These are phyloP conservation scores for Andrena cerasifolii DNA, from an alignment of 1,140 invertebrate species.

Conservation along the genomic window DNA sequence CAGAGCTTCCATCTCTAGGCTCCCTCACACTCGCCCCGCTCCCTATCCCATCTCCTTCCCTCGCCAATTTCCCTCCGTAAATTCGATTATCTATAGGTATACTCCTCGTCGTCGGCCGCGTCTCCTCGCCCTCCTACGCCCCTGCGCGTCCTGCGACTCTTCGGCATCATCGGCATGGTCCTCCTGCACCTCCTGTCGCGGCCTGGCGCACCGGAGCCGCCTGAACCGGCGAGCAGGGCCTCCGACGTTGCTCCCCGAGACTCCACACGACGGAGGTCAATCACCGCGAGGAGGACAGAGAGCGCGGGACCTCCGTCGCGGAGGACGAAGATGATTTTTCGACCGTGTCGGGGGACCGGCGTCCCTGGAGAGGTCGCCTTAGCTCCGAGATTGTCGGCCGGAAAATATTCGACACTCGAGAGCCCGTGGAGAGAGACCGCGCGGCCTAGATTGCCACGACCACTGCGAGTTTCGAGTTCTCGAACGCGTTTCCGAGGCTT, in stretches of 20 bases:
- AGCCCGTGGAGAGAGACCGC: background rate
- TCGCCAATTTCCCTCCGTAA: slow-evolving; percentile 77
- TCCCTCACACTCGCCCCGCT: slow-evolving; percentile 38
- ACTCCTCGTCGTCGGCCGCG: slow-evolving; percentile 45
- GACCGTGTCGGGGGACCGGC: background rate
- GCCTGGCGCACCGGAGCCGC: slow-evolving; percentile 25
- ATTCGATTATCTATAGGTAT: slow-evolving; percentile 81
- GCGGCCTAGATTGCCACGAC: background rate
- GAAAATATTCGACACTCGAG: slow-evolving; percentile 17
- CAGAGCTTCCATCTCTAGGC: slow-evolving; percentile 55
- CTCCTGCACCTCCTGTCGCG: slow-evolving; percentile 16
- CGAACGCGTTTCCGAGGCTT: background rate
- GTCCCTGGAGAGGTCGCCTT: background rate
- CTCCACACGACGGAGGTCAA: slow-evolving; percentile 55
- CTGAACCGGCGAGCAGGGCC: slow-evolving; percentile 51
- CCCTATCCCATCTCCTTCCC: slow-evolving; percentile 56
- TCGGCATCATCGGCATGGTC: slow-evolving; percentile 32
- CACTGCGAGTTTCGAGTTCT: background rate
- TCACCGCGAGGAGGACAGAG: slow-evolving; percentile 38
- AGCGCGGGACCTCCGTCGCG: background rate
- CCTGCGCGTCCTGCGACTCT: slow-evolving; percentile 12
- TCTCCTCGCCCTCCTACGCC: background rate
- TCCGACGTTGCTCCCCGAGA: slow-evolving; percentile 56
- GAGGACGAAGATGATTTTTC: slow-evolving; percentile 12
- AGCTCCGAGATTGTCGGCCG: slow-evolving; percentile 22